These are phyloP conservation scores for Drosophila burlai DNA, from an alignment of 1,140 invertebrate species.

Conservation along the genomic window DNA sequence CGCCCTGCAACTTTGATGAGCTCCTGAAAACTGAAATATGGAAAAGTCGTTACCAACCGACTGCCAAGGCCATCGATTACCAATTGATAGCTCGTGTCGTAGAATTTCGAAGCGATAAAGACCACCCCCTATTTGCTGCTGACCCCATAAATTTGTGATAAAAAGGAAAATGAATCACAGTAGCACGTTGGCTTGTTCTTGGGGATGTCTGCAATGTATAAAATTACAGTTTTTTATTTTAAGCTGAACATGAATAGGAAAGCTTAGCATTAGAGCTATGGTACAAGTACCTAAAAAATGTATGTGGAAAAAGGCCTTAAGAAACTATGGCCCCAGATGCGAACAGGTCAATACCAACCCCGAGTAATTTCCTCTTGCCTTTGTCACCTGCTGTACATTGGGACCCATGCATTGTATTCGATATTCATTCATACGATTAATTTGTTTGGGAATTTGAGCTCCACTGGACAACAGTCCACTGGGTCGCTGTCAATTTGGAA, in stretches of 20 bases:
- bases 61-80: constrained; percentile 55
- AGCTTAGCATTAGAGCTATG: background rate
- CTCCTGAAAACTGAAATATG: constrained; percentile 39
- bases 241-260: background rate
- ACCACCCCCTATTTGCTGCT: constrained; percentile 1
- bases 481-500: constrained; percentile 56
- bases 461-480: constrained; percentile 17
- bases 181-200: background rate
- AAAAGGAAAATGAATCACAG: constrained; percentile 5
- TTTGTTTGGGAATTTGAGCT: constrained; percentile 68
- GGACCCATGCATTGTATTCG: constrained; percentile 54
- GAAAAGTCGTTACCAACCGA: constrained; percentile 42
- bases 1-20: constrained; percentile 63
- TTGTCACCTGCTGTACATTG: constrained; percentile 61
- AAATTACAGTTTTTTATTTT: background rate
- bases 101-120: constrained; percentile 13
- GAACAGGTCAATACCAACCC: constrained; percentile 4
- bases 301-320: background rate
- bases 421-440: constrained; percentile 76
- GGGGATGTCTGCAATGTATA: background rate
- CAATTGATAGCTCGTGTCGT: constrained; percentile 48
- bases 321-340: background rate
- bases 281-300: background rate
- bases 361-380: constrained; percentile 26
- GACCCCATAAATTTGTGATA: constrained; percentile 14